Percentiles rank a stretch among this genome's conserved stretches.
Conservation (phyloP, 2,797 vertebrate species). For the Sandelia bainsii region DNA sequence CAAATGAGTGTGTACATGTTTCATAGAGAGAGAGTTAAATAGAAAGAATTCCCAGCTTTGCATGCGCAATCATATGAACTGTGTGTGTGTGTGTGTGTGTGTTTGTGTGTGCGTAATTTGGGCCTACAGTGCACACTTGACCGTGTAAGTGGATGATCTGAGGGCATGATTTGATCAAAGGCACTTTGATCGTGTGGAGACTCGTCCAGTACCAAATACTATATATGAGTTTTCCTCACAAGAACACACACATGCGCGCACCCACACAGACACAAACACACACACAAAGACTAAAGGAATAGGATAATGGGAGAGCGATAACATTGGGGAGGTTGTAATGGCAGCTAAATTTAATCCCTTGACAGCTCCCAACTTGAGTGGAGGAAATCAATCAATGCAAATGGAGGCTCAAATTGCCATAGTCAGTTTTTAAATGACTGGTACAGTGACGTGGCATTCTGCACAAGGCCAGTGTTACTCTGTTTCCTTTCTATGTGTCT, state of each 20-base stretch:
- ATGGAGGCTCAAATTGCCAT: conserved; percentile 67
- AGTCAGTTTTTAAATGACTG: conserved; percentile 68
- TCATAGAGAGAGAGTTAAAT: conserved; percentile 37
- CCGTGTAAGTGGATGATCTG: conserved; percentile 60
- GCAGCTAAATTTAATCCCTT: conserved; percentile 71
- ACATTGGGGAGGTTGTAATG: conserved; percentile 64
- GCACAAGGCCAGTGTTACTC: conserved; percentile 9
- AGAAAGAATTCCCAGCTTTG: conserved; percentile 11
- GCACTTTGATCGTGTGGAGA: conserved; percentile 67
- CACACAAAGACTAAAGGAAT: conserved; percentile 21
- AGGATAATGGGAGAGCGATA: conserved; percentile 60
- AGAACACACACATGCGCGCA: conserved; percentile 3
- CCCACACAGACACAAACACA: not conserved
- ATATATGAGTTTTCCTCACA: conserved; percentile 35
- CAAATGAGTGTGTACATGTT: conserved; percentile 36
- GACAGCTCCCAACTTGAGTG: conserved; percentile 68
- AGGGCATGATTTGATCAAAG: conserved; percentile 77
- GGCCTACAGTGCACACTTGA: conserved; percentile 44
- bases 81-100: not conserved
- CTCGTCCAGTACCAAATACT: conserved; percentile 57
- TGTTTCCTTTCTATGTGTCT: conserved; percentile 16
- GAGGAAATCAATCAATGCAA: conserved; percentile 74
- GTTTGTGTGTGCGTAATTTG: conserved; percentile 18
- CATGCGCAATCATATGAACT: not conserved
- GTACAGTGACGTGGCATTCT: conserved; percentile 16